Evolutionary conservation across 2,888 invertebrate genomes (phyloP), one percentile per base, ranked within the genome.

Genomic region (Frankliniella intonsa): DNA sequence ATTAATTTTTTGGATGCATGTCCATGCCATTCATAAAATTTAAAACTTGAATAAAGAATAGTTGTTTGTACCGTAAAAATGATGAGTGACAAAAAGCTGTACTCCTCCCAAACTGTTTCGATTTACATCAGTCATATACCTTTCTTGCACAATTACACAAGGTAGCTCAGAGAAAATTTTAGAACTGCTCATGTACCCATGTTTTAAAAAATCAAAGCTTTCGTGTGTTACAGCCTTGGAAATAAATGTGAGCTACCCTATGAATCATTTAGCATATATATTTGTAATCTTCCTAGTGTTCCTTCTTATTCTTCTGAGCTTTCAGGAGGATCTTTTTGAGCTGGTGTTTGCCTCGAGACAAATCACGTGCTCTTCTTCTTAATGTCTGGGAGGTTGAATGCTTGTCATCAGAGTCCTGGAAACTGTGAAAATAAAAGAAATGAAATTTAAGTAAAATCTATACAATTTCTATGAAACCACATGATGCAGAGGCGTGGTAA

Each of bases 251-350:
- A 7, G 62, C 7, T 14, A n/a, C 14, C 19, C 55, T 5, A 12
- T 5, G 17, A 7, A n/a, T 17, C 62, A 17, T 19, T n/a, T 7
- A 1, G 0, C 17, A 17, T 7, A 14, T 7, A 14, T 8, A 17
- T 17, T n/a, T n/a, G 7, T n/a, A n/a, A 62, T 1, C 25, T 10
- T 9, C 25, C 69, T 76, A 76, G 69, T 76, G 69, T 25, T 76
- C 69, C 25, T 76, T 76, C 25, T 76, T 76, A 25, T 22, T 25
- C 22, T 22, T 76, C 69, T 76, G n/a, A 5, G 11, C 25, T 25
- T 76, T 76, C 22, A 76, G 69, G 69, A 76, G n/a, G 25, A 76
- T 12, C 69, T 76, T 76, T 22, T 76, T 76, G 25, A 76, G 69
- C 69, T n/a, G 22, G 0, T 22, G 25, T 25, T 76, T 76, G 25